Conservation (phyloP, 2,888 invertebrate species). For the Cerceris ruficornis region DNA sequence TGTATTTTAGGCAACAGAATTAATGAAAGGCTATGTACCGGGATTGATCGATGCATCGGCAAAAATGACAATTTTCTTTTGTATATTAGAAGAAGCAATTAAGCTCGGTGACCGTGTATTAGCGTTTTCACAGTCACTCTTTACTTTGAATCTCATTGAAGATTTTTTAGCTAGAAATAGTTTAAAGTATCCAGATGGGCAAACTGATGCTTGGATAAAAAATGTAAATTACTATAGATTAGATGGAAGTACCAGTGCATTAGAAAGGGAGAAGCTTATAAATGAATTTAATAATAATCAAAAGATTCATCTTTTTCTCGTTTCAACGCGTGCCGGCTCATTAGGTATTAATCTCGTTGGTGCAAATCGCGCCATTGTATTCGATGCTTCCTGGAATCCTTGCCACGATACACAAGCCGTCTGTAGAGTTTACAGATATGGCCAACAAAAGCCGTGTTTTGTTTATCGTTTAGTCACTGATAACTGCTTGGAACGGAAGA, state of each 20-base stretch:
- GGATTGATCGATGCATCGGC: conserved; percentile 96
- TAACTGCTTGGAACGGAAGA: conserved; percentile 98
- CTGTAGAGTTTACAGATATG: conserved; percentile 94
- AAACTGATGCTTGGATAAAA: conserved; percentile 90
- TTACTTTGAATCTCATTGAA: conserved; percentile 97
- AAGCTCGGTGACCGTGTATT: conserved; percentile 94
- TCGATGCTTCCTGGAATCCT: conserved; percentile 99
- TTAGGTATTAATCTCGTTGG: conserved; percentile 98
- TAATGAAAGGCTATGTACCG: conserved; percentile 92
- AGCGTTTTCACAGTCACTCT: conserved; percentile 97
- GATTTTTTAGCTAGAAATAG: conserved; percentile 91
- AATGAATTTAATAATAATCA: conserved; percentile 97
- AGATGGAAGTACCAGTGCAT: conserved; percentile 97
- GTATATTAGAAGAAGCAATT: conserved; percentile 94
- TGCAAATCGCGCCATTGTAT: conserved; percentile 97
- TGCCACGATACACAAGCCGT: conserved; percentile 99
- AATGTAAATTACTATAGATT: conserved; percentile 95
- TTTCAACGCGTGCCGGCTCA: conserved; percentile 98
- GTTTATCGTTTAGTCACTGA: conserved; percentile 98
- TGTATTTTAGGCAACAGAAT: conserved; percentile 86
- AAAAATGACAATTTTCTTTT: conserved; percentile 97
- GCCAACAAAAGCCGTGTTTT: conserved; percentile 96
- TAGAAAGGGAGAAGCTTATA: conserved; percentile 97
- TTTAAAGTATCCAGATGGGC: conserved; percentile 84
- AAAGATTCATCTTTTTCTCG: conserved; percentile 94